Evolutionary conservation across 2,888 invertebrate species (phyloP), one percentile per base, ranked within the genome.

Genomic region (Drosophila anomalata): DNA sequence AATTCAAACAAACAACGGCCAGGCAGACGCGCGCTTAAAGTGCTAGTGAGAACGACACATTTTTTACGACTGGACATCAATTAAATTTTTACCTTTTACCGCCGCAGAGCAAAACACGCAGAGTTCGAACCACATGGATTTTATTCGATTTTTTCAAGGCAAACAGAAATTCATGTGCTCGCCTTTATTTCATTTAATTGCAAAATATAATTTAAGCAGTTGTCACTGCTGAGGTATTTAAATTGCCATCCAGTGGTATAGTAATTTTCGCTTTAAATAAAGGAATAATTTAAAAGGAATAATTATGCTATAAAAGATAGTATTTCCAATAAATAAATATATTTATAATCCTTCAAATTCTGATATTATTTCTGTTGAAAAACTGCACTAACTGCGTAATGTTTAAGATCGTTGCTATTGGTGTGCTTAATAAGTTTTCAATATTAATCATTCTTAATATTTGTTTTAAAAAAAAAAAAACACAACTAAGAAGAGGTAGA

Each of bases 11-110:
- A 82, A 69, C 75, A 69, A 17, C 29, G 66, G 12, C 36, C 44
- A 51, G 44, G 14, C 66, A 53, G 70, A 63, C 50, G 69, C 62
- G 67, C 52, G 54, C 33, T 73, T 73, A 54, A 73, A 73, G 46
- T 6, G n/a, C 66, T 41, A 50, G 31, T 50, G 41, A 55, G 50
- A 54, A 52, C 66, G 73, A 55, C 79, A 76, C 77, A 79, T 76
- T 82, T 84, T 84, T 84, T 80, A 86, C 81, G 87, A 85, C 80
- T 77, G 75, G 79, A 90, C 87, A 89, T 88, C 86, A 89, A 89
- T 90, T 90, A 89, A 88, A 82, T 77, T 85, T 78, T 74, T 86
- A 85, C 85, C 78, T 14, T 50, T 44, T 44, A 22, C 41, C 24
- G 52, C 20, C 52, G 31, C 42, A 42, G 51, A 36, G 36, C 33